Base-by-base conservation (phyloP, 2,888 invertebrate genomes). In the Empis stercorea region DNA sequence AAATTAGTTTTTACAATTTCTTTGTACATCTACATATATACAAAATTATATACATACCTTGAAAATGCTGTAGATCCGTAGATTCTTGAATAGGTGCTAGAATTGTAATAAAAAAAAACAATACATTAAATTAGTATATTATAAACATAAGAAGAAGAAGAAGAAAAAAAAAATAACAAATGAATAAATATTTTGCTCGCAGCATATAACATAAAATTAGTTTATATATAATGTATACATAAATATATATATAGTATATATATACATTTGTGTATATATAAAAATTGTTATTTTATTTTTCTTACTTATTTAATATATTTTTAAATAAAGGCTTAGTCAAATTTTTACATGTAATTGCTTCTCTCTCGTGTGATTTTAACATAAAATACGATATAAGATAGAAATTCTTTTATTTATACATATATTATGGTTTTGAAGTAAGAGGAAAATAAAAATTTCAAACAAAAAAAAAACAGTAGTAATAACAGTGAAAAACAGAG, bases 41-140 rank as follows among this genome's bases (percentile, higher is more conserved):
- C n/a, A n/a, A n/a, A n/a, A n/a, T 27, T 27, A 9, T 27, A 27
- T 27, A 27, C 23, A 27, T 66, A 74, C 74, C 73, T 65, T 80
- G 76, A 64, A 80, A 79, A 63, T 77, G 72, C 66, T 80, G 79
- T 64, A 80, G 68, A 59, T 78, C 75, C 52, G 79, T 74, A 56
- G 74, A 74, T 58, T 80, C 76, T 61, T 75, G 73, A 52, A 78
- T 64, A 58, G 82, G 82, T 66, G 83, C 82, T 83, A 77, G 57
- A 81, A 80, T 59, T 56, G 64, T 66, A 65, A 65, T 59, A 57
- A 58, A 60, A 57, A 58, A 60, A 56, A 57, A 44, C 42, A 34
- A 51, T 54, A 52, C 23, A 51, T 15, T 54, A 45, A 46, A 38
- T 37, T 43, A 30, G 14, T 15, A 36, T 15, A 14, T 34, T 14